These are phyloP conservation scores for Tortricodes alternella DNA, from an alignment of 2,888 invertebrate genomes.

Conservation along the genomic window DNA sequence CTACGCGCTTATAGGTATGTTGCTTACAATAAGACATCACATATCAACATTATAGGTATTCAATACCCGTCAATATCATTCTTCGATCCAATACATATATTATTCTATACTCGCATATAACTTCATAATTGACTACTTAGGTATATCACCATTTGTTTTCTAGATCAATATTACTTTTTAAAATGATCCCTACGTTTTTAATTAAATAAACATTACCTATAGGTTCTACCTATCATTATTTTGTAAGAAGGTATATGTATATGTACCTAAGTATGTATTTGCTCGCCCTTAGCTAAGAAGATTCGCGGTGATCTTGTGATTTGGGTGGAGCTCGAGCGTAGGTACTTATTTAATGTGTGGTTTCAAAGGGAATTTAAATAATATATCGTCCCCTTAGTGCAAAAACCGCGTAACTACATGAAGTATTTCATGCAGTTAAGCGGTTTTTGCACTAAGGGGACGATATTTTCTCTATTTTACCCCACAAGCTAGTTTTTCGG, in stretches of 20 bases:
- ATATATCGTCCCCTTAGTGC: no score
- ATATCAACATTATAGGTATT: not conserved
- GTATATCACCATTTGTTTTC: no score
- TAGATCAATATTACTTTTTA: no score
- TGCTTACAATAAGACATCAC: conserved; percentile 4
- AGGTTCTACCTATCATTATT: not conserved
- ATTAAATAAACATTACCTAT: not conserved
- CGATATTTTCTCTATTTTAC: no score
- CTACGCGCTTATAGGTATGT: conserved; percentile 76
- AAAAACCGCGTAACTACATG: no score
- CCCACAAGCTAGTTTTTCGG: no score
- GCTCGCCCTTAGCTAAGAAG: conserved; percentile 11
- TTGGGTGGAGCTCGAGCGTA: conserved; percentile 22
- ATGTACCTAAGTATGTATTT: not conserved
- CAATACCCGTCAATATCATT: no score
- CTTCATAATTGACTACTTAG: no score
- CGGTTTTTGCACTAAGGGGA: no score
- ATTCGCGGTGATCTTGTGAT: conserved; percentile 21
- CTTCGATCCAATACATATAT: not conserved
- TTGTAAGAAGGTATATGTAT: not conserved
- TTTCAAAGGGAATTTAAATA: no score
- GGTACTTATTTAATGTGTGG: not conserved
- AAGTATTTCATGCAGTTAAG: no score
- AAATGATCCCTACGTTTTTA: not conserved
- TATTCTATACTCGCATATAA: no score